Conservation (phyloP, 1,140 invertebrate genomes). For the Brachionus paranguensis region DNA sequence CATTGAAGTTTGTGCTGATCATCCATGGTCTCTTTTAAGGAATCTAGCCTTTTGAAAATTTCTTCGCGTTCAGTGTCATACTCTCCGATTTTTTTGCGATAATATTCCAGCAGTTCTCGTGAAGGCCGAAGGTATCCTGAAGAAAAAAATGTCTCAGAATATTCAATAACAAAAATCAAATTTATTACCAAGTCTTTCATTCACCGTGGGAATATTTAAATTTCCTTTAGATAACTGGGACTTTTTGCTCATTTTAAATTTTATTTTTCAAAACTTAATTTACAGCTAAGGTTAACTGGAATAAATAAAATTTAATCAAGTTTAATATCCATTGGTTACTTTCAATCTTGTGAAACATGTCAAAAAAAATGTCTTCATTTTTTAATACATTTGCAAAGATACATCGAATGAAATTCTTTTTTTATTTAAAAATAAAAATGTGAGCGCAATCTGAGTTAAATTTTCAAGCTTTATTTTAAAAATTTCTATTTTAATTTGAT, state of each 20-base stretch:
- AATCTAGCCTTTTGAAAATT: conserved; percentile 50
- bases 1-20: conserved; percentile 54
- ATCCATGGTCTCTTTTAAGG: conserved; percentile 52
- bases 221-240: not conserved
- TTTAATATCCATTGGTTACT: conserved; percentile 10
- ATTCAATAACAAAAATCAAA: not conserved
- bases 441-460: no score
- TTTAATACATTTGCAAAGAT: no score
- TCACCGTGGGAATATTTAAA: not conserved
- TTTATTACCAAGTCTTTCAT: conserved; percentile 11
- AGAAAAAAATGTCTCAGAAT: not conserved
- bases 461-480: no score
- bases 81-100: conserved; percentile 55
- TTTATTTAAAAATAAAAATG: no score
- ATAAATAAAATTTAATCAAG: not conserved
- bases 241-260: not conserved
- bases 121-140: conserved; percentile 52
- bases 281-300: not conserved
- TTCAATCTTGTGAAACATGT: not conserved
- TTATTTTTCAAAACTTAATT: not conserved
- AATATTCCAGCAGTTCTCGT: conserved; percentile 54
- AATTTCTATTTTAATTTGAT: no score
- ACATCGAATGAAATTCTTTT: no score
- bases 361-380: not conserved
- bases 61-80: conserved; percentile 54